Percentiles rank a stretch among this genome's conserved stretches.
Conservation (phyloP, 2,113 vertebrate genomes). For the Gnathonemus longibarbis region DNA sequence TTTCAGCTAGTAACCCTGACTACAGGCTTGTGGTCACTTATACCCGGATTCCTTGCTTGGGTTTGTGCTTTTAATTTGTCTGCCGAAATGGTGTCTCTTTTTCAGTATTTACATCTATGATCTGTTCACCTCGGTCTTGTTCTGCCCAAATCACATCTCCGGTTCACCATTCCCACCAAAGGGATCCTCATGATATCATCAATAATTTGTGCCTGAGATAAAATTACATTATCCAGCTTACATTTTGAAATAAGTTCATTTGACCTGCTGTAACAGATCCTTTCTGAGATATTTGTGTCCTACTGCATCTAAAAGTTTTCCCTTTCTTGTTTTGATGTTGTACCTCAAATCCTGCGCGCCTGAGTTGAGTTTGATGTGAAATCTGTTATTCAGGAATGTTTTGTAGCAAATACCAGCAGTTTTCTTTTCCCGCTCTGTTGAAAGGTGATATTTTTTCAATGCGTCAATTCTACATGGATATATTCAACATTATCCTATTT, state of each 20-base stretch:
- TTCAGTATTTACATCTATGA: neutral
- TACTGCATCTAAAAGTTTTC: neutral
- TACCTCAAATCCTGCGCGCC: neutral
- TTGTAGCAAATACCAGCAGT: neutral
- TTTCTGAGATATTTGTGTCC: neutral
- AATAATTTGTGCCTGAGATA: neutral
- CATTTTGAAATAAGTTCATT: neutral
- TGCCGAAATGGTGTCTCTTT: neutral
- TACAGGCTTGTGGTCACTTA: neutral
- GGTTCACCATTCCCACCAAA: neutral
- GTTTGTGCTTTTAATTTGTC: neutral
- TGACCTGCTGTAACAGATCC: neutral
- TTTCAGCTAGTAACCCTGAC: neutral
- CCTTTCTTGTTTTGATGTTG: neutral
- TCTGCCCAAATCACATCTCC: neutral
- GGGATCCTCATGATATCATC: neutral
- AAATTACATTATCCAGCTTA: slow-evolving; percentile 17
- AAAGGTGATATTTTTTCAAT: neutral
- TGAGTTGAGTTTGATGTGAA: neutral
- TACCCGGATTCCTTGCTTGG: neutral
- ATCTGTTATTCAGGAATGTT: neutral
- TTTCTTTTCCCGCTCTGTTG: neutral
- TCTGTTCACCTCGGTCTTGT: neutral
- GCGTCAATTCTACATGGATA: neutral
- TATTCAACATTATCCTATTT: neutral